phyloP scores from a whole-genome alignment of 1,140 invertebrate genomes.

The Teleogryllus occipitalis region DNA sequence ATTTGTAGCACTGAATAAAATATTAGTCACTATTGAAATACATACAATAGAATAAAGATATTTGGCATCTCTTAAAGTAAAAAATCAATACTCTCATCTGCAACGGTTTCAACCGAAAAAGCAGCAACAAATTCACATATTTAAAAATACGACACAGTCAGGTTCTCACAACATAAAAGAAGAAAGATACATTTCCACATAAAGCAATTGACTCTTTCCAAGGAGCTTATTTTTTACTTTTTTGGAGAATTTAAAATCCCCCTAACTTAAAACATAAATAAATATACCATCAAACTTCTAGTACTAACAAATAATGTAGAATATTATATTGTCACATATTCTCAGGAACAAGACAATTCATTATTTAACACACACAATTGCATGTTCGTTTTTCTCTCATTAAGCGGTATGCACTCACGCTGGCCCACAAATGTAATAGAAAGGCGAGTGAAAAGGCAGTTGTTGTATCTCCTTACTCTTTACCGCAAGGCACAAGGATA shows the following conservation, averaged over 20 bases:
- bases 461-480: neutral
- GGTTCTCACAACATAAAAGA: neutral
- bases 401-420: neutral
- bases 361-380: neutral
- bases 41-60: neutral
- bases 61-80: neutral
- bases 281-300: neutral
- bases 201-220: neutral
- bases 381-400: neutral
- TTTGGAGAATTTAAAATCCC: neutral
- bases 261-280: neutral
- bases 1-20: neutral
- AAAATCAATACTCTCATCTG: neutral
- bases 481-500: neutral
- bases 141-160: neutral
- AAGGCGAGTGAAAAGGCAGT: neutral
- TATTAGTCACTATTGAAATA: neutral
- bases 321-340: neutral
- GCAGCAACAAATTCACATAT: neutral
- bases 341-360: neutral
- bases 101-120: neutral
- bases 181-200: neutral
- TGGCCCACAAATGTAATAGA: neutral
- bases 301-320: neutral
- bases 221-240: neutral